Percentiles rank a stretch among this genome's conserved stretches.
Conservation (phyloP, 2,113 vertebrate genomes). For the Hystrix brachyura region DNA sequence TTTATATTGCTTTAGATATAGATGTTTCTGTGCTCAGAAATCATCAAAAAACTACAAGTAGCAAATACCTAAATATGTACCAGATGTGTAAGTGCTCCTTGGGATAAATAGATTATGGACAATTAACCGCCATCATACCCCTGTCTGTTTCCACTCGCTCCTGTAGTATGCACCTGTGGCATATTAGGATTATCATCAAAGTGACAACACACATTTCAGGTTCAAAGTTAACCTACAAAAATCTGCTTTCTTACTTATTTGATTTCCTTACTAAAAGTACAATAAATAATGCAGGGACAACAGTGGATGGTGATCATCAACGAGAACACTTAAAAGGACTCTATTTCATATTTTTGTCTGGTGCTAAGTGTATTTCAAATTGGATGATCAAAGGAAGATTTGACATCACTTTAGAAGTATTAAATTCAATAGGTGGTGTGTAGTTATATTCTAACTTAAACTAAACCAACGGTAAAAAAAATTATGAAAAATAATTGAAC, state of each 20-base stretch:
- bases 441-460: slow-evolving; percentile 25
- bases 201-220: slow-evolving; percentile 81
- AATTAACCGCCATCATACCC: slow-evolving; percentile 87
- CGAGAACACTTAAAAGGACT: background rate
- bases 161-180: slow-evolving; percentile 88
- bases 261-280: slow-evolving; percentile 59
- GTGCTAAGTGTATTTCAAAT: slow-evolving; percentile 24
- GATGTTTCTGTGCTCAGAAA: slow-evolving; percentile 86
- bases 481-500: background rate
- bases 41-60: slow-evolving; percentile 84
- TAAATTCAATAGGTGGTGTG: background rate
- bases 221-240: slow-evolving; percentile 86
- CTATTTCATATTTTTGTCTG: background rate
- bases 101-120: slow-evolving; percentile 89
- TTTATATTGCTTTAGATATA: slow-evolving; percentile 88
- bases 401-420: background rate
- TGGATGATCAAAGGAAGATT: slow-evolving; percentile 25
- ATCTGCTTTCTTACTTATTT: slow-evolving; percentile 80
- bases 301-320: background rate
- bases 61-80: slow-evolving; percentile 87
- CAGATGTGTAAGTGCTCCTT: slow-evolving; percentile 87
- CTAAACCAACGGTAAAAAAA: background rate
- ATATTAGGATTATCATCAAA: slow-evolving; percentile 85
- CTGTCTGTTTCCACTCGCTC: slow-evolving; percentile 83
- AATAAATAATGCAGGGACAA: slow-evolving; percentile 69